Evolutionary conservation across 2,797 vertebrate species (phyloP).

Genomic region (Loriculus beryllinus): DNA sequence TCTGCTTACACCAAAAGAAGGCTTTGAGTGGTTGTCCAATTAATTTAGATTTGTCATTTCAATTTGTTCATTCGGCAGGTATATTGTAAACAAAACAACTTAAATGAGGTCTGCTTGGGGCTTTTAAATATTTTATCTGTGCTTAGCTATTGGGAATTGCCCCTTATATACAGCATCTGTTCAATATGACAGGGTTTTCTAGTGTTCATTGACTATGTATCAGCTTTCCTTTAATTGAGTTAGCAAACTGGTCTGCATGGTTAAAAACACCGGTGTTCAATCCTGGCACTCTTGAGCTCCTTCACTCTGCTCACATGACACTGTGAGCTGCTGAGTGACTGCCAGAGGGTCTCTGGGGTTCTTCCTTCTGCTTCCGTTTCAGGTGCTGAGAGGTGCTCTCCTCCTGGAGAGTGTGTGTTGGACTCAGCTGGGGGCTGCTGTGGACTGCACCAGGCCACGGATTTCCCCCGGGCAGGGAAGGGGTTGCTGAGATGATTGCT

Average conservation of each 20-base stretch:
- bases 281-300: background rate
- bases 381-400: background rate
- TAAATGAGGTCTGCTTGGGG: slow-evolving; percentile 43
- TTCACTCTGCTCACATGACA: background rate
- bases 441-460: background rate
- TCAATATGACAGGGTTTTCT: background rate
- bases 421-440: background rate
- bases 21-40: slow-evolving; percentile 38
- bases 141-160: slow-evolving; percentile 39
- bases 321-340: background rate
- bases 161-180: slow-evolving; percentile 29
- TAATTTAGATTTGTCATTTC: slow-evolving; percentile 59
- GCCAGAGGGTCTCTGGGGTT: background rate
- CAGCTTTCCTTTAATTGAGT: background rate
- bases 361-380: rapidly evolving
- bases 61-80: slow-evolving; percentile 47
- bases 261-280: background rate
- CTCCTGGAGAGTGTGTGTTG: background rate
- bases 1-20: background rate
- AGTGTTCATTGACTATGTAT: background rate
- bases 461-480: background rate
- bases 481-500: background rate
- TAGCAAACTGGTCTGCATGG: background rate
- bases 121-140: slow-evolving; percentile 62
- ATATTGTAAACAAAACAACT: slow-evolving; percentile 52